A percentile compares a stretch with the other conserved stretches of the same genome.
phyloP scores from a whole-genome alignment of 2,888 invertebrate species.

The Polylopha cassiicola region DNA sequence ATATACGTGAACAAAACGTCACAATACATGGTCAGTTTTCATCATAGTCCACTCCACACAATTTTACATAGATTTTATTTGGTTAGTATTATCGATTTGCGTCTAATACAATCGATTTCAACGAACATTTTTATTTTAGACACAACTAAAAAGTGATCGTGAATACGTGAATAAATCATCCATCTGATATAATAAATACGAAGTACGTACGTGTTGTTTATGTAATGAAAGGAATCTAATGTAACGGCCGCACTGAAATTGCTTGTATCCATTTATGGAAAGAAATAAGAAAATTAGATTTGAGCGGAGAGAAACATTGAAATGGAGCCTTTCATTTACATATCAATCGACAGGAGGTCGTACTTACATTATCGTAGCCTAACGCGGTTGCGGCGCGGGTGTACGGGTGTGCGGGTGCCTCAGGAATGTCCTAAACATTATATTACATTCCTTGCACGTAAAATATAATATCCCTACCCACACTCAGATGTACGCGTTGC shows the following conservation, averaged over 20 bases:
- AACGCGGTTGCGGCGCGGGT: slow-evolving; percentile 29
- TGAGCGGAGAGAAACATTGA: slow-evolving; percentile 44
- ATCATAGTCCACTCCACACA: too few relatives aligned
- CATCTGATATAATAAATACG: too few relatives aligned
- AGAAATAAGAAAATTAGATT: slow-evolving; percentile 44
- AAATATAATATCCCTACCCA: slow-evolving; percentile 75
- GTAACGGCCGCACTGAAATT: slow-evolving; percentile 13
- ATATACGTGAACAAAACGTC: too few relatives aligned
- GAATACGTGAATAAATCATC: too few relatives aligned
- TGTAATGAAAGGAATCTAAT: slow-evolving; percentile 14
- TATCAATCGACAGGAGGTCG: slow-evolving; percentile 63
- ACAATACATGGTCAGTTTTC: too few relatives aligned
- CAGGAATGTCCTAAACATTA: slow-evolving; percentile 67
- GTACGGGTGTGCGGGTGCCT: slow-evolving; percentile 25
- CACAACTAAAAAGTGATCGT: too few relatives aligned
- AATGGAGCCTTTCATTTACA: slow-evolving; percentile 65
- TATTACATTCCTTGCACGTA: slow-evolving; percentile 75
- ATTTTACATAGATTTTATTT: too few relatives aligned
- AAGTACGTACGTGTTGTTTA: slow-evolving; percentile 15
- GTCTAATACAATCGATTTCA: too few relatives aligned
- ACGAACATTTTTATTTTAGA: too few relatives aligned
- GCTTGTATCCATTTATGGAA: slow-evolving; percentile 35
- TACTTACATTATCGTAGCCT: slow-evolving; percentile 48
- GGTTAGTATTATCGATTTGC: too few relatives aligned
- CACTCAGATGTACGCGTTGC: slow-evolving; percentile 69